Evolutionary conservation across 2,888 invertebrate species (phyloP), one percentile per base, ranked within the genome.

Genomic region (Drosophila cyrtoloma): DNA sequence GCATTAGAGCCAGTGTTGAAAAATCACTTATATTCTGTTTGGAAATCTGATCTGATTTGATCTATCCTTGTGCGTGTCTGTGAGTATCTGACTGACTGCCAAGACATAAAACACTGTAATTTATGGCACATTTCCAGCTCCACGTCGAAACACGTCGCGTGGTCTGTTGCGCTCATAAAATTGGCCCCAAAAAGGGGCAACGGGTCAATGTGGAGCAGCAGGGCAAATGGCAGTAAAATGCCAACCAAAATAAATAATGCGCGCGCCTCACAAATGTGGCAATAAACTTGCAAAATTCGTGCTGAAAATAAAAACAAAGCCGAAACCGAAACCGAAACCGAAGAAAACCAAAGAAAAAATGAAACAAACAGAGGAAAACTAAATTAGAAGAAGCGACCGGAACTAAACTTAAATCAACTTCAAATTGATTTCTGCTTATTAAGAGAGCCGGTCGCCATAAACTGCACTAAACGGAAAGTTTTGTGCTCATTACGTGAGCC

Each of bases 101-200:
- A 78, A 80, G 71, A 75, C 83, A 84, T 85, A 88, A 85, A 85
- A 81, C 79, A 85, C 75, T 65, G 83, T 86, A 85, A 88, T 85
- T 85, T 85, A 85, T 85, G 86, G 84, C 85, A 88, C 84, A 85
- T 83, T 85, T 81, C 81, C 83, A 87, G 71, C 88, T 76, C 58
- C 71, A 69, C 60, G 75, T 58, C 71, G 58, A 42, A 71, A 65
- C 82, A 39, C 28, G 57, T 57, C 57, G 57, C 57, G 66, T 64
- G 69, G 87, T 82, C 84, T 84, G 84, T 75, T 84, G 71, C 81
- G 85, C 72, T 65, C 88, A 81, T 84, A 84, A 84, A 84, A 84
- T 14, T 32, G 68, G 59, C 44, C 50, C 35, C 63, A 56, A 64
- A 60, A 70, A 52, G 55, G 44, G 44, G 65, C 66, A 79, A 39